phyloP scores from a whole-genome alignment of 2,888 invertebrate species.

The Mimachlamys varia region DNA sequence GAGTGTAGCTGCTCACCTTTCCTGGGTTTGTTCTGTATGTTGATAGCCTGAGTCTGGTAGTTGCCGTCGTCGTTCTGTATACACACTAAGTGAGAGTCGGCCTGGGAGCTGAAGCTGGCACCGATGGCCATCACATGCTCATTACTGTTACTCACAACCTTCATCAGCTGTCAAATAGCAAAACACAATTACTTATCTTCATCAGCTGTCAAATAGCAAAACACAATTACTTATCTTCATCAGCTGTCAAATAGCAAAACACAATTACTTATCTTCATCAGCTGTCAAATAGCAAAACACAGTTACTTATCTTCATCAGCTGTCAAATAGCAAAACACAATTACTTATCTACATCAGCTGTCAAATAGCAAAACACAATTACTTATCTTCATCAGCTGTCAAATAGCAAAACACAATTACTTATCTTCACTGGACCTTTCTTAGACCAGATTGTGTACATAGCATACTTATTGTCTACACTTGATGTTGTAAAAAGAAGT shows the following conservation, averaged over 20 bases:
- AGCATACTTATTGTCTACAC: too few relatives aligned
- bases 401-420: slow-evolving; percentile 32
- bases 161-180: slow-evolving; percentile 84
- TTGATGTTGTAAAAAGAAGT: too few relatives aligned
- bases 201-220: too few relatives aligned
- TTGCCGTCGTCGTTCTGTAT: slow-evolving; percentile 89
- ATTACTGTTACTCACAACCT: slow-evolving; percentile 88
- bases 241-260: too few relatives aligned
- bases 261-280: too few relatives aligned
- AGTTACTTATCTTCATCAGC: slow-evolving; percentile 90
- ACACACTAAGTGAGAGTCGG: slow-evolving; percentile 94
- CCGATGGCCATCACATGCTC: slow-evolving; percentile 93
- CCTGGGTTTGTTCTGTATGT: slow-evolving; percentile 91
- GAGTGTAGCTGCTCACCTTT: slow-evolving; percentile 84
- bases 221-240: too few relatives aligned
- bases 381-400: slow-evolving; percentile 89
- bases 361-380: slow-evolving; percentile 39
- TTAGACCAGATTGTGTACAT: too few relatives aligned
- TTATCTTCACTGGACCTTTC: not conserved
- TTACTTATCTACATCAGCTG: slow-evolving; percentile 89
- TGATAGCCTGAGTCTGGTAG: slow-evolving; percentile 93
- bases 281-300: slow-evolving; percentile 81
- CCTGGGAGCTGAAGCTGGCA: slow-evolving; percentile 89
- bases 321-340: slow-evolving; percentile 65
- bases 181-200: not conserved